Conservation (phyloP, 2,113 vertebrate genomes). For the Pelobates fuscus region DNA sequence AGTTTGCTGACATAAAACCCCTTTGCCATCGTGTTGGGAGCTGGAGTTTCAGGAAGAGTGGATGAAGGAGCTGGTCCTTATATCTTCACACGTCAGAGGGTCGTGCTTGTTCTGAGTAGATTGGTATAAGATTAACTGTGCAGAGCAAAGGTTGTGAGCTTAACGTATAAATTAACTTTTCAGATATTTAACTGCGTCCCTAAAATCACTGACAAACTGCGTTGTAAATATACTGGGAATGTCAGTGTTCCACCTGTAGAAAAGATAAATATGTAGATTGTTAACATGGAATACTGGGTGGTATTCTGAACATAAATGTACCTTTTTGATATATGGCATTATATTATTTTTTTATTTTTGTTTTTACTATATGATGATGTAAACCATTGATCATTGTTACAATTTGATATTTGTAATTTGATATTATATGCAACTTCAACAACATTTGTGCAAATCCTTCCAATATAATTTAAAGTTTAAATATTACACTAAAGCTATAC, state of each 20-base stretch:
- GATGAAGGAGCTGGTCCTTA: constrained; percentile 45
- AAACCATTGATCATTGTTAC: too few relatives aligned
- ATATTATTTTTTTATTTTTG: too few relatives aligned
- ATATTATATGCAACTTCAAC: too few relatives aligned
- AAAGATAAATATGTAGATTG: not conserved
- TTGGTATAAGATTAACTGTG: constrained; percentile 60
- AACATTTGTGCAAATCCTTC: too few relatives aligned
- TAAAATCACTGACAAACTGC: not conserved
- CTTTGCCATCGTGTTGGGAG: constrained; percentile 75
- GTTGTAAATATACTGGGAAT: not conserved
- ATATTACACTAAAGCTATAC: too few relatives aligned
- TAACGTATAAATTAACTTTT: not conserved
- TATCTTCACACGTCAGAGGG: not conserved
- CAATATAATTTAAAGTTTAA: too few relatives aligned
- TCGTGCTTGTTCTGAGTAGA: constrained; percentile 56
- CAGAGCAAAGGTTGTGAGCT: not conserved
- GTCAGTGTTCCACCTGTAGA: constrained; percentile 6
- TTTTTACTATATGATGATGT: too few relatives aligned
- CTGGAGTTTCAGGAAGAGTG: not conserved
- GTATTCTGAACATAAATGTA: too few relatives aligned
- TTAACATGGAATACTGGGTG: too few relatives aligned
- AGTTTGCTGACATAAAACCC: constrained; percentile 85
- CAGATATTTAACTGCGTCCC: not conserved
- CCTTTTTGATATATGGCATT: too few relatives aligned
- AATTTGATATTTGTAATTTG: too few relatives aligned